Conservation (phyloP, 2,113 vertebrate genomes). For the Notiomystis cincta region DNA sequence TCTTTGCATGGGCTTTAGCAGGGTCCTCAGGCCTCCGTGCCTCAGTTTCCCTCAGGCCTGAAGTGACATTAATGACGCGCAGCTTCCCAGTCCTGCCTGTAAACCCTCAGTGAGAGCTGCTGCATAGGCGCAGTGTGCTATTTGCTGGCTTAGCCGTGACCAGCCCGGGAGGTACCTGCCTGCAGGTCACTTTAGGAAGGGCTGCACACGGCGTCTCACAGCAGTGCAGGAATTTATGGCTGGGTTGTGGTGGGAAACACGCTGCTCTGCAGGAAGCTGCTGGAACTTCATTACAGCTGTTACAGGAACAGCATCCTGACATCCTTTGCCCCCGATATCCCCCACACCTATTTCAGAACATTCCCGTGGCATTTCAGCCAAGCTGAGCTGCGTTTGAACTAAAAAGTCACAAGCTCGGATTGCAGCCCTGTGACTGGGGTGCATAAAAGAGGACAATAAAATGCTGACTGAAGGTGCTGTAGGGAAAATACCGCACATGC, state of each 20-base stretch:
- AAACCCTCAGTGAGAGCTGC: not conserved
- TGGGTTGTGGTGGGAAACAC: not conserved
- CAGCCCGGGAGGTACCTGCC: not conserved
- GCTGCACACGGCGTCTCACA: not conserved
- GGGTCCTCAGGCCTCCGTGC: not conserved
- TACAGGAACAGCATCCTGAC: not conserved
- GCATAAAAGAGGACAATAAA: conserved; percentile 7
- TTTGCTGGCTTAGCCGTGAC: not conserved
- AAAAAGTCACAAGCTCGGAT: not conserved
- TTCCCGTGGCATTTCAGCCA: not conserved
- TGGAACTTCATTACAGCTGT: not conserved
- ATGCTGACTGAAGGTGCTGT: not conserved
- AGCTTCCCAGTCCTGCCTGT: not conserved
- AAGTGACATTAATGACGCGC: not conserved
- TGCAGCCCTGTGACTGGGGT: not conserved
- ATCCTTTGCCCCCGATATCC: not conserved
- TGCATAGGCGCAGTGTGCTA: rapidly evolving
- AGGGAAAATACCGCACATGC: rapidly evolving
- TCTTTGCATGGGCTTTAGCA: not conserved
- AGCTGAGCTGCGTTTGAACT: not conserved
- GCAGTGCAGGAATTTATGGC: not conserved
- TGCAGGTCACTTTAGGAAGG: not conserved
- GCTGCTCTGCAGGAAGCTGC: not conserved
- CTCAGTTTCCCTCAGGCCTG: not conserved
- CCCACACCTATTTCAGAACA: not conserved